These are phyloP conservation scores for Odontomachus brunneus DNA, from an alignment of 1,140 invertebrate genomes.

Conservation along the genomic window DNA sequence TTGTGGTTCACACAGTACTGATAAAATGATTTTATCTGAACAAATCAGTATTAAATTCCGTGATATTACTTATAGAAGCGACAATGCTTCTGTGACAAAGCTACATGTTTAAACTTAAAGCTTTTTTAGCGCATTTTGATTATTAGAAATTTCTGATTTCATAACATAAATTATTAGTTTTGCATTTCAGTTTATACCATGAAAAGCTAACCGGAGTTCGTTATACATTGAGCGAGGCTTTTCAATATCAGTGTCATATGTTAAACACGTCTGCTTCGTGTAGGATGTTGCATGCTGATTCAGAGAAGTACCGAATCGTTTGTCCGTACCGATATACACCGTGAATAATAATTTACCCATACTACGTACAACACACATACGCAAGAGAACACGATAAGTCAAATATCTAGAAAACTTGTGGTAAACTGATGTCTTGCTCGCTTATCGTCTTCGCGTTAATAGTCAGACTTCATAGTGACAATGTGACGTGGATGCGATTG, in stretches of 20 bases:
- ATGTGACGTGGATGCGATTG: not conserved
- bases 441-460: not conserved
- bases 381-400: not conserved
- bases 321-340: conserved; percentile 40
- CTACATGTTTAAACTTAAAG: too few relatives aligned
- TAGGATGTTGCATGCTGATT: conserved; percentile 60
- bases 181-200: not conserved
- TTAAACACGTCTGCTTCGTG: conserved; percentile 65
- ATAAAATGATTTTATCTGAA: conserved; percentile 18
- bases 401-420: conserved; percentile 1
- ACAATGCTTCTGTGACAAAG: too few relatives aligned
- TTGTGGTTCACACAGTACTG: not conserved
- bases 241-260: conserved; percentile 39
- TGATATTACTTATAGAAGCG: not conserved
- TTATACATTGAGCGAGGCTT: not conserved
- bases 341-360: conserved; percentile 65
- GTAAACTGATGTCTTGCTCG: not conserved
- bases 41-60: conserved; percentile 14
- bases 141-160: too few relatives aligned
- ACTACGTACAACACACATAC: not conserved
- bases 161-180: not conserved
- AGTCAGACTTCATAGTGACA: not conserved
- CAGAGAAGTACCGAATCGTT: conserved; percentile 60
- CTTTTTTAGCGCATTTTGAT: too few relatives aligned
- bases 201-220: not conserved